Evolutionary conservation across 1,140 invertebrate genomes (phyloP).

Genomic region (Ooceraea biroi): DNA sequence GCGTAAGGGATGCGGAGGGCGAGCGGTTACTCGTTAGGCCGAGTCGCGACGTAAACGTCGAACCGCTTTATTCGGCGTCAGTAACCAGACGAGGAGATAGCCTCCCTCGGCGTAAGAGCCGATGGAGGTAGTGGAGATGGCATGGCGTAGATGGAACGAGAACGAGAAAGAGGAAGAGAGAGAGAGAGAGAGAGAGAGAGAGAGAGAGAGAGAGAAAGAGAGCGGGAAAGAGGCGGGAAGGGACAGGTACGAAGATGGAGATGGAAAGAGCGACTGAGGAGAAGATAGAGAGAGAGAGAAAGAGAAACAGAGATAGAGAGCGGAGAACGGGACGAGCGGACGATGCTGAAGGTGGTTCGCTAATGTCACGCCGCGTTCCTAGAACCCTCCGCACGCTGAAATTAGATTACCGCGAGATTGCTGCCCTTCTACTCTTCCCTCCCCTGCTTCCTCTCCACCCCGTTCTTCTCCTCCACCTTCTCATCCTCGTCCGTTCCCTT

Average conservation of each 20-base stretch:
- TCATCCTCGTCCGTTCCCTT: not conserved
- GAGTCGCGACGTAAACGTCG: constrained; percentile 76
- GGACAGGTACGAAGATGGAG: constrained; percentile 30
- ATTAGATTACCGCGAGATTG: constrained; percentile 84
- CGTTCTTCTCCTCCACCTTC: constrained; percentile 23
- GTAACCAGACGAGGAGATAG: constrained; percentile 77
- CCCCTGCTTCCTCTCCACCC: constrained; percentile 26
- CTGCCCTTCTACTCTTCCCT: constrained; percentile 75
- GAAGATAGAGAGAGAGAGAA: constrained; percentile 31
- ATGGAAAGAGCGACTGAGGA: constrained; percentile 43
- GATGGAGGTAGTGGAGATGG: constrained; percentile 56
- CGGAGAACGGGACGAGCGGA: constrained; percentile 53
- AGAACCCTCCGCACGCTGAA: constrained; percentile 83
- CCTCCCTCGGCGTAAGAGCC: constrained; percentile 72
- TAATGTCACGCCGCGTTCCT: constrained; percentile 82
- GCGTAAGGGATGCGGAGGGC: constrained; percentile 20
- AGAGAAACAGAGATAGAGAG: constrained; percentile 17
- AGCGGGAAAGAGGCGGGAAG: not conserved
- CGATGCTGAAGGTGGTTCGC: constrained; percentile 79
- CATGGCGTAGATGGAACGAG: constrained; percentile 42
- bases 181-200: constrained; percentile 32
- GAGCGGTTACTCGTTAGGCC: constrained; percentile 74
- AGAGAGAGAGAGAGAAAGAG: not conserved
- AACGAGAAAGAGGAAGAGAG: constrained; percentile 37
- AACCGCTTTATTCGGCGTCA: constrained; percentile 79